Conservation (phyloP, 1,140 invertebrate species). For the Solen grandis region DNA sequence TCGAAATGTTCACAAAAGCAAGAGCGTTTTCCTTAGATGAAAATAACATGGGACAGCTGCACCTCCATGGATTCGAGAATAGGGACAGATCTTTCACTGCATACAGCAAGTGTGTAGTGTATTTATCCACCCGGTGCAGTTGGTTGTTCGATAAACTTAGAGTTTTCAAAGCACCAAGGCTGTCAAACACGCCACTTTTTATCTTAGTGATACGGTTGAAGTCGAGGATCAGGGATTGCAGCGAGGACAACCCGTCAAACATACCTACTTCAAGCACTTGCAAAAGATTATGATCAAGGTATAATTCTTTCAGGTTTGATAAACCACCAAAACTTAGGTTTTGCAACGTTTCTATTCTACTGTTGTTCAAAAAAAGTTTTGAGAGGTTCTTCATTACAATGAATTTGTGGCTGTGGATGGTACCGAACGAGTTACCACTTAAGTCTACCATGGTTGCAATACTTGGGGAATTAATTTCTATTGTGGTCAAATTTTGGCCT, state of each 20-base stretch:
- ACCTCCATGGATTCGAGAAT: constrained; percentile 33
- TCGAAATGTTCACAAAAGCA: constrained; percentile 24
- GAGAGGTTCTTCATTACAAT: constrained; percentile 10
- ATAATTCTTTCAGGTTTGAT: not conserved
- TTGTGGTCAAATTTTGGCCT: constrained; percentile 19
- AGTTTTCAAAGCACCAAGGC: constrained; percentile 18
- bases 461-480: constrained; percentile 25
- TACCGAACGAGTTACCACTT: constrained; percentile 37
- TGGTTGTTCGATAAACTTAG: constrained; percentile 23
- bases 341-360: constrained; percentile 2
- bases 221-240: constrained; percentile 28
- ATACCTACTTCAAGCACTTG: constrained; percentile 18
- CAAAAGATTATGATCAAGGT: constrained; percentile 19
- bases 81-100: constrained; percentile 16
- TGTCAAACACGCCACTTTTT: constrained; percentile 36
- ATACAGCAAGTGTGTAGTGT: constrained; percentile 30
- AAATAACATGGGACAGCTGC: constrained; percentile 46
- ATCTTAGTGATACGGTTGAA: constrained; percentile 25
- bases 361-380: constrained; percentile 26
- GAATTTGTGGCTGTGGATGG: constrained; percentile 23
- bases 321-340: constrained; percentile 29
- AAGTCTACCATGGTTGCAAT: constrained; percentile 37
- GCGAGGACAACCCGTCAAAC: constrained; percentile 16
- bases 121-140: constrained; percentile 30
- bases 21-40: not conserved